phyloP scores from a whole-genome alignment of 2,113 vertebrate genomes.

The Chrysochloris asiatica region DNA sequence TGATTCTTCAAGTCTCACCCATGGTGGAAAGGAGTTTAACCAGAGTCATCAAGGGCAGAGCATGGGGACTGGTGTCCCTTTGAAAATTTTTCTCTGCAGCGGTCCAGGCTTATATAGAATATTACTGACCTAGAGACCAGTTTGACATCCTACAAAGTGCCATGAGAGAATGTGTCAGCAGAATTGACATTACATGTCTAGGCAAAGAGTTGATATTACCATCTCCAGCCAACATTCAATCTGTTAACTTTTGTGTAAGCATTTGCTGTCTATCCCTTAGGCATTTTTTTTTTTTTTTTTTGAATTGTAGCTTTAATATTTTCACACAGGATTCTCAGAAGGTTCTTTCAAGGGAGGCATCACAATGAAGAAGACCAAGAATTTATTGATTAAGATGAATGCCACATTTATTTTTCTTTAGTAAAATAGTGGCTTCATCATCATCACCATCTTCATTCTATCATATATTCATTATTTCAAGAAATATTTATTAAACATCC shows the following conservation, averaged over 20 bases:
- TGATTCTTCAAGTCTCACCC: not conserved
- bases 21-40: not conserved
- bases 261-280: conserved; percentile 56
- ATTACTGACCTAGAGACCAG: conserved; percentile 56
- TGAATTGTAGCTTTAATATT: conserved; percentile 50
- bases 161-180: conserved; percentile 74
- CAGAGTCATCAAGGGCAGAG: not conserved
- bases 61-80: not conserved
- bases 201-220: conserved; percentile 78
- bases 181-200: conserved; percentile 68
- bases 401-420: not conserved
- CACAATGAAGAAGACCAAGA: not conserved
- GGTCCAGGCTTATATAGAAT: conserved; percentile 55
- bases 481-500: conserved; percentile 20
- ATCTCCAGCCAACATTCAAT: conserved; percentile 69
- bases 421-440: not conserved
- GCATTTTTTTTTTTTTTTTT: not conserved
- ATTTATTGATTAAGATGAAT: conserved; percentile 42
- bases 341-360: conserved; percentile 35
- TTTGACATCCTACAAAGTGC: conserved; percentile 67
- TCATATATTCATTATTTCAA: conserved; percentile 29
- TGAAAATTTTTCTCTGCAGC: conserved; percentile 29
- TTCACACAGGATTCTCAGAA: conserved; percentile 29
- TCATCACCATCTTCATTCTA: conserved; percentile 10
- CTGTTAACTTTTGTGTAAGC: conserved; percentile 74